phyloP scores from a whole-genome alignment of 2,888 invertebrate species.

The Boloria euphrosyne region DNA sequence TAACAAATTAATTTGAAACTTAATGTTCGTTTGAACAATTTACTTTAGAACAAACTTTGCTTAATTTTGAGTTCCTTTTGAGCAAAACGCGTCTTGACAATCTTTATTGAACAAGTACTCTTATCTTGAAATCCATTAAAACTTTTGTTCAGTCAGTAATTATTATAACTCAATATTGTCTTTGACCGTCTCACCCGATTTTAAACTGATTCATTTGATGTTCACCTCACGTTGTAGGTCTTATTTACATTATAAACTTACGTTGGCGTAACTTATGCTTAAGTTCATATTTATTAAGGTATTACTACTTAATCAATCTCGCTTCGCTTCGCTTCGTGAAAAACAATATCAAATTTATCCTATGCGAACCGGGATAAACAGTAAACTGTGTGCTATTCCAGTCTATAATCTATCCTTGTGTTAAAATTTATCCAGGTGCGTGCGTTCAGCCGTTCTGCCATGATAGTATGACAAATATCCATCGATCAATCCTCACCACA shows the following conservation, averaged over 20 bases:
- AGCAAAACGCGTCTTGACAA: slow-evolving; percentile 39
- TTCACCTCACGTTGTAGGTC: not conserved
- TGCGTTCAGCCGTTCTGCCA: no score
- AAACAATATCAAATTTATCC: no score
- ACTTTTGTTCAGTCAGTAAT: slow-evolving; percentile 56
- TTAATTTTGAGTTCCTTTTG: slow-evolving; percentile 27
- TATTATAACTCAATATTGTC: slow-evolving; percentile 72
- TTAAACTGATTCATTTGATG: slow-evolving; percentile 39
- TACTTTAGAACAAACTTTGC: slow-evolving; percentile 26
- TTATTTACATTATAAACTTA: not conserved
- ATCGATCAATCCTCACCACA: no score
- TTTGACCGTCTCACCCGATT: slow-evolving; percentile 44
- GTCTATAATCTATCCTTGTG: no score
- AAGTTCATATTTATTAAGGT: no score
- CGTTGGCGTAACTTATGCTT: not conserved
- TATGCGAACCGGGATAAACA: no score
- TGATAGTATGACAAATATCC: no score
- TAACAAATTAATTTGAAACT: slow-evolving; percentile 17
- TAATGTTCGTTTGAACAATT: slow-evolving; percentile 17
- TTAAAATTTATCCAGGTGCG: no score
- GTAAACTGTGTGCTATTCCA: no score
- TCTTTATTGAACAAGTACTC: slow-evolving; percentile 45
- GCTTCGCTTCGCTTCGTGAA: not conserved
- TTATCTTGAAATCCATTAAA: slow-evolving; percentile 71
- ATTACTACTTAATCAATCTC: not conserved